phyloP scores from a whole-genome alignment of 2,113 vertebrate genomes.

The Brachyistius frenatus region DNA sequence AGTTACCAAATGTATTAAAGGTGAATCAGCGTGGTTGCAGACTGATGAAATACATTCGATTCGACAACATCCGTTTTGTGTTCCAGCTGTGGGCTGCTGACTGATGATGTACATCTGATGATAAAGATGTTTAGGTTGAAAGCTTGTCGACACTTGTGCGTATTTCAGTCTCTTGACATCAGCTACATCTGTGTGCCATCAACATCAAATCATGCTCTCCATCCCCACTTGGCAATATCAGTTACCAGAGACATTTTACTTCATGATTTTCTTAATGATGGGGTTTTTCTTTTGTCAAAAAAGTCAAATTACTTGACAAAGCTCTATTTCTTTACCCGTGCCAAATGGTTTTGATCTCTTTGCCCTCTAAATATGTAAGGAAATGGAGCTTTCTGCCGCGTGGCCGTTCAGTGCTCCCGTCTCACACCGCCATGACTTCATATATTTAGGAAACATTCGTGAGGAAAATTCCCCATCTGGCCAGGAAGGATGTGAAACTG shows the following conservation, averaged over 20 bases:
- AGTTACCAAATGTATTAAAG: background rate
- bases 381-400: slow-evolving; percentile 63
- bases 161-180: slow-evolving; percentile 27
- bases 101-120: slow-evolving; percentile 9
- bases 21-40: slow-evolving; percentile 2
- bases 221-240: slow-evolving; percentile 44
- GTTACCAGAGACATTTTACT: slow-evolving; percentile 28
- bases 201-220: slow-evolving; percentile 33
- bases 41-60: background rate
- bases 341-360: slow-evolving; percentile 58
- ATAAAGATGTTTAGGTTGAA: slow-evolving; percentile 23
- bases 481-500: slow-evolving; percentile 76
- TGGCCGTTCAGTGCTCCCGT: slow-evolving; percentile 49
- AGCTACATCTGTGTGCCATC: slow-evolving; percentile 46
- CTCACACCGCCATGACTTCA: slow-evolving; percentile 70
- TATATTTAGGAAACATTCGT: slow-evolving; percentile 68
- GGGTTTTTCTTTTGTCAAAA: slow-evolving; percentile 54
- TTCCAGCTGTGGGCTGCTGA: slow-evolving; percentile 21
- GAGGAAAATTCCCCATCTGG: slow-evolving; percentile 70
- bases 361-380: slow-evolving; percentile 51
- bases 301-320: slow-evolving; percentile 46
- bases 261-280: slow-evolving; percentile 31
- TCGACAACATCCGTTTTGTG: slow-evolving; percentile 8
- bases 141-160: slow-evolving; percentile 31
- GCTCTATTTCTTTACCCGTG: slow-evolving; percentile 46